Percentiles rank a stretch among this genome's conserved stretches.
These are phyloP conservation scores for Aquatica leii DNA, from an alignment of 2,888 invertebrate species.

Conservation along the genomic window DNA sequence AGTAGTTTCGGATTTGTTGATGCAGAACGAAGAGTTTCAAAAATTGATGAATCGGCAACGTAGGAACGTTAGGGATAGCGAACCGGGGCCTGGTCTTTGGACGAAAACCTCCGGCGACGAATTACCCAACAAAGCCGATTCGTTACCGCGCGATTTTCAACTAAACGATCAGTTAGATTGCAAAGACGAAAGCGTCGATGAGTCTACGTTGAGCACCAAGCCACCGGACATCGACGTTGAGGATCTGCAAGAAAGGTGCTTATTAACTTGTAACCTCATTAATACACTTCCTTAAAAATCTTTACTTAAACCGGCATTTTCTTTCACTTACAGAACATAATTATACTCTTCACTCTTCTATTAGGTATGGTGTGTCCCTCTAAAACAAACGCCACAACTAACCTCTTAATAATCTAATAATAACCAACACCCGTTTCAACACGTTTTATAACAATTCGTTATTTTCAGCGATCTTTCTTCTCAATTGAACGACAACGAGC, in stretches of 20 bases:
- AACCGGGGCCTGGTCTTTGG: conserved; percentile 63
- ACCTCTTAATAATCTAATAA: no score
- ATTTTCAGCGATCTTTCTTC: conserved; percentile 58
- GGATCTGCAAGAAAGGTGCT: conserved; percentile 54
- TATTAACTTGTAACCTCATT: not conserved
- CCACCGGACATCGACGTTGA: conserved; percentile 41
- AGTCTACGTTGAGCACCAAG: conserved; percentile 19
- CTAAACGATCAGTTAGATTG: conserved; percentile 64
- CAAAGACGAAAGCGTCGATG: conserved; percentile 52
- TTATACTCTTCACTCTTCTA: not conserved
- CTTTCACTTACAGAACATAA: conserved; percentile 2
- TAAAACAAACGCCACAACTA: no score
- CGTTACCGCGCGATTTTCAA: conserved; percentile 81
- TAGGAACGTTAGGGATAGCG: conserved; percentile 58
- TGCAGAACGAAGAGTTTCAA: conserved; percentile 85
- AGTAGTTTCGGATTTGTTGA: conserved; percentile 82
- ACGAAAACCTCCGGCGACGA: conserved; percentile 72
- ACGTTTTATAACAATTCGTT: not conserved
- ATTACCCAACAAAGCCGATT: conserved; percentile 78
- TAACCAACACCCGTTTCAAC: no score
- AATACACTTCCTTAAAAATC: no score
- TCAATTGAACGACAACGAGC: conserved; percentile 64
- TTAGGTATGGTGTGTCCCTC: not conserved
- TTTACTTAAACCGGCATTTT: no score
- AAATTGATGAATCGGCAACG: conserved; percentile 79